Conservation (phyloP, 2,888 invertebrate species). For the Crocallis elinguaria region DNA sequence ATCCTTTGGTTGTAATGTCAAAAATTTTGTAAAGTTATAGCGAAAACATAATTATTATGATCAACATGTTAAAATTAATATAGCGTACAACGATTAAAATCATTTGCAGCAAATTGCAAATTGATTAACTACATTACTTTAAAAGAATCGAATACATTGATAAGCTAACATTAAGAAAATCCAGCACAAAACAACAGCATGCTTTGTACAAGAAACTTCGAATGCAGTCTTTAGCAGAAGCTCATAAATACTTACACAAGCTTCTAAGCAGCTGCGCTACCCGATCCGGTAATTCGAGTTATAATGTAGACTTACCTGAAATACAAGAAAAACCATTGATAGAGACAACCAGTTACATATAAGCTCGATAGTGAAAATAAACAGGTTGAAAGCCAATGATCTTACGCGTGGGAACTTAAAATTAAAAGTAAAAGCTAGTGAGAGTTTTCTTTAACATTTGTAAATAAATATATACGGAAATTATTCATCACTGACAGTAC, state of each 20-base stretch:
- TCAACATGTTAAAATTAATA: too few species aligned
- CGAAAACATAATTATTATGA: too few species aligned
- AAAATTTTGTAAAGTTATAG: too few species aligned
- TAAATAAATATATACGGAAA: too few species aligned
- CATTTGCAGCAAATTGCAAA: too few species aligned
- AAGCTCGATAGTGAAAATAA: slow-evolving; percentile 17
- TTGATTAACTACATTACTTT: too few species aligned
- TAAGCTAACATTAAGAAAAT: not conserved
- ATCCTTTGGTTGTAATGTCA: too few species aligned
- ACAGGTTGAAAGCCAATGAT: slow-evolving; percentile 2
- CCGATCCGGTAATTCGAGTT: slow-evolving; percentile 35
- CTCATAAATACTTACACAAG: slow-evolving; percentile 11
- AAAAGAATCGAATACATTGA: not conserved
- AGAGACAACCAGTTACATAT: slow-evolving; percentile 39
- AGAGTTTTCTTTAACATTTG: not conserved
- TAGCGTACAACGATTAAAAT: too few species aligned
- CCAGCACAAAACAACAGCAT: not conserved
- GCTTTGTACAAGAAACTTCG: not conserved
- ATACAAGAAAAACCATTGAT: slow-evolving; percentile 50
- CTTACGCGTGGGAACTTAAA: slow-evolving; percentile 10
- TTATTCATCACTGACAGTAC: too few species aligned
- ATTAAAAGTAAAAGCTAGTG: slow-evolving; percentile 17
- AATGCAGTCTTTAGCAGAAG: not conserved
- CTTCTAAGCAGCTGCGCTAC: slow-evolving; percentile 17
- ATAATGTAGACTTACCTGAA: slow-evolving; percentile 53